Percentiles rank a stretch among this genome's conserved stretches.
Conservation (phyloP, 1,140 invertebrate species). For the Drosophila mojavensis region DNA sequence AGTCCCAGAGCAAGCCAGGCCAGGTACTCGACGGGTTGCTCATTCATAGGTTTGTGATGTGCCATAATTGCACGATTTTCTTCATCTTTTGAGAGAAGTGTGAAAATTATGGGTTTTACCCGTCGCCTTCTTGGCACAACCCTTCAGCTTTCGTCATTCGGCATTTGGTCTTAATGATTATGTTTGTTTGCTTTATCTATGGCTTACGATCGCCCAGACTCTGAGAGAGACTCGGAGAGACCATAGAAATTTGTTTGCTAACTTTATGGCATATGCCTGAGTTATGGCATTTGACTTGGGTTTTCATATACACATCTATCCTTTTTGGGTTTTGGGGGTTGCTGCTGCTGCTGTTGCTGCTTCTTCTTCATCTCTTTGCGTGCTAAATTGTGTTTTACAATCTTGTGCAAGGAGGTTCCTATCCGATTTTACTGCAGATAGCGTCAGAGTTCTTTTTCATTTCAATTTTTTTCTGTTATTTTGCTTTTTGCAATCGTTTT, state of each 20-base stretch:
- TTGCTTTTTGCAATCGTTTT: constrained; percentile 65
- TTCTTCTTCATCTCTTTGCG: constrained; percentile 49
- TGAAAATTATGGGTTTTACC: constrained; percentile 75
- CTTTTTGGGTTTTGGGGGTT: constrained; percentile 51
- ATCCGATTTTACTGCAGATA: constrained; percentile 60
- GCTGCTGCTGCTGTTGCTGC: neutral
- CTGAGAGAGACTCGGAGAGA: constrained; percentile 5
- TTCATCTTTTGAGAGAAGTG: constrained; percentile 51
- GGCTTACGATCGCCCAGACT: constrained; percentile 49
- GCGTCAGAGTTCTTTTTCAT: constrained; percentile 35
- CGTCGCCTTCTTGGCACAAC: constrained; percentile 50
- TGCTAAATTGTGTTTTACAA: constrained; percentile 72
- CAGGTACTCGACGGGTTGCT: constrained; percentile 58
- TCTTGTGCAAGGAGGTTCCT: constrained; percentile 32
- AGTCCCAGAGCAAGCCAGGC: constrained; percentile 14
- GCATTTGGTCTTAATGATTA: constrained; percentile 54
- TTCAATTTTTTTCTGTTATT: constrained; percentile 43
- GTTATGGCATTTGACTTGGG: constrained; percentile 62
- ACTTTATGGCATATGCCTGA: constrained; percentile 71
- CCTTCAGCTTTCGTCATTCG: constrained; percentile 24
- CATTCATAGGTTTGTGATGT: constrained; percentile 59
- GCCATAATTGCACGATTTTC: constrained; percentile 76
- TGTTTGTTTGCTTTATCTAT: constrained; percentile 73
- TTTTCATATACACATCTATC: constrained; percentile 32
- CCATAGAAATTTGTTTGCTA: constrained; percentile 63